Evolutionary conservation across 2,113 vertebrate genomes (phyloP), one percentile per base, ranked within the genome.

Genomic region (Neotoma lepida): DNA sequence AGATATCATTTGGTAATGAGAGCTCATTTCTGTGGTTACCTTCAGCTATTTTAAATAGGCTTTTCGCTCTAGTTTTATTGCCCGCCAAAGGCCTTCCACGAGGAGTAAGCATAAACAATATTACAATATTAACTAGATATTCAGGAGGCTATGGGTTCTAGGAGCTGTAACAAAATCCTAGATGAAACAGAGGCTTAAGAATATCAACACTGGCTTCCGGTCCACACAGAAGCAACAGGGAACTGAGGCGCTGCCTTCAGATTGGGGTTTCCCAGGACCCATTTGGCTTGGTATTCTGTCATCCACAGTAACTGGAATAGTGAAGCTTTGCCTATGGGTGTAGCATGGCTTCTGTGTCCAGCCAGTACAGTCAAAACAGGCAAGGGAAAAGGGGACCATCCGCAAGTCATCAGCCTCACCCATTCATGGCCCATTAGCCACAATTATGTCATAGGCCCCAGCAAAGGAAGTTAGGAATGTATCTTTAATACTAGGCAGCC

Each of bases 61-160:
- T 80, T 85, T 74, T 91, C 71, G 51, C 30, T n/a, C 87, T 91
- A 4, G 2, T 81, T 92, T 87, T 41, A 18, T 30, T 61, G n/a
- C 68, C 49, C 35, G 58, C 30, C 82, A 80, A 1, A 20, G 17
- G 6, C 17, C 12, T 96, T 93, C 81, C 86, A 7, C 26, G 66
- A 89, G 66, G 51, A 91, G 10, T 4, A 63, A 35, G 54, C 71
- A 1, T 71, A 56, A 93, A 73, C 85, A 66, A 49, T 63, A 89
- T 73, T 90, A 88, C 77, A 92, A 33, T 92, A 74, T 81, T 92
- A 80, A 76, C 71, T 73, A 30, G 41, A 9, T 54, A 8, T 89
- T 77, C 54, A 18, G 61, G 58, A 93, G 14, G 76, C n/a, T 76
- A 28, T 46, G 61, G 33, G 9, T 78, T 92, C n/a, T 87, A 41